Base-by-base conservation (phyloP, 92 coral and sea anemone genomes). In the Parazoanthus swiftii region DNA sequence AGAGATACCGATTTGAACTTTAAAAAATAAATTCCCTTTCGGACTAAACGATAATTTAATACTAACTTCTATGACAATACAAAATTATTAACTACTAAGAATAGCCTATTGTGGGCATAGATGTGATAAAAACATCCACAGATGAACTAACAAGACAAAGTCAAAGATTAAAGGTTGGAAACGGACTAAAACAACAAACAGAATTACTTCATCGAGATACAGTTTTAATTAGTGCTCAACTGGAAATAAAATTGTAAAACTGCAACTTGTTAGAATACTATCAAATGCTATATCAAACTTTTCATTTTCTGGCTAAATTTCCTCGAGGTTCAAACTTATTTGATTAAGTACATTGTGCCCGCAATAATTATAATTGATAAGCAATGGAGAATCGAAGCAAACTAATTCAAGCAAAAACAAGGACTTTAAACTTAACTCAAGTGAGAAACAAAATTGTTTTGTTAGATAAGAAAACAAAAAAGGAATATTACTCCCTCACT, bases 31-130 rank as follows among this genome's bases (percentile, higher is more conserved):
- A 15, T 58, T 80, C n/a, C 36, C 35, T 23, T 13, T 48, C 42
- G 42, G 82, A 42, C 35, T 23, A 79, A 79, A 59, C 72, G 50
- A 59, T 29, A 80, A 38, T 56, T 56, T 79, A 43, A 58, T 79
- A 58, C 85, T 35, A 33, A 36, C 38, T 50, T 79, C 82, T 48
- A 18, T 46, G 20, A n/a, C 56, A 79, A 48, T 63, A 20, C 70
- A 63, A 46, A 77, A n/a, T 80, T 80, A 78, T 78, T 78, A 63
- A 63, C 25, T 23, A 63, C 59, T 44, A 80, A 80, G 83, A 80
- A 80, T 46, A 58, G 21, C 18, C 16, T 20, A 80, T 80, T 80
- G 46, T 80, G 23, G 72, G 8, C 25, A 63, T 63, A 63, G 70
- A 63, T 63, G 70, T 7, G 26, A 63, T 63, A 63, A 38, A 54